phyloP scores from a whole-genome alignment of 2,888 invertebrate species.

The Amphiduros pacificus region DNA sequence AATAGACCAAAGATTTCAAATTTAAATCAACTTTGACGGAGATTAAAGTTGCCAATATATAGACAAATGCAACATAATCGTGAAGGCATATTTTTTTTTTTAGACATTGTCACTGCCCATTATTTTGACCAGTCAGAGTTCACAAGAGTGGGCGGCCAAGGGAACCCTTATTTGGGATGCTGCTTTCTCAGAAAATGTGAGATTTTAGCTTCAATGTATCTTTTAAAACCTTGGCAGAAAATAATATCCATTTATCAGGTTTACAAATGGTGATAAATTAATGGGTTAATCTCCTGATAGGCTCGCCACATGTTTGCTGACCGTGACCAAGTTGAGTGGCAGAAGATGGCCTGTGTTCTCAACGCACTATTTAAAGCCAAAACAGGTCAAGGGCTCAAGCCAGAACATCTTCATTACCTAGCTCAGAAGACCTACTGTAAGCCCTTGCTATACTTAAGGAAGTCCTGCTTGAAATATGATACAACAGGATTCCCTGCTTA shows the following conservation, averaged over 20 bases:
- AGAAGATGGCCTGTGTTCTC: slow-evolving; percentile 21
- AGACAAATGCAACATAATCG: too few relatives aligned
- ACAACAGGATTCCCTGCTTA: too few relatives aligned
- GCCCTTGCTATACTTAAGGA: too few relatives aligned
- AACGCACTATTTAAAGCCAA: slow-evolving; percentile 23
- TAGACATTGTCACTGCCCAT: slow-evolving; percentile 27
- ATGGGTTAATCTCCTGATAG: too few relatives aligned
- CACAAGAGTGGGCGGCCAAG: slow-evolving; percentile 29
- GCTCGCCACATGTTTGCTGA: too few relatives aligned
- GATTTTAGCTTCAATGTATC: neutral
- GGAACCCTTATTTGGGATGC: slow-evolving; percentile 32
- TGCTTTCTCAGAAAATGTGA: slow-evolving; percentile 24
- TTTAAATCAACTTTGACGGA: neutral
- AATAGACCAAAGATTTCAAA: neutral
- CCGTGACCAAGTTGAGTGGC: too few relatives aligned
- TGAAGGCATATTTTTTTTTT: neutral
- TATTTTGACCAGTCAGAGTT: slow-evolving; percentile 27
- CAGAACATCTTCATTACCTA: slow-evolving; percentile 26
- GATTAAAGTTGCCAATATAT: neutral
- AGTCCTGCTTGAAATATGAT: too few relatives aligned
- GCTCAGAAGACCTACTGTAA: too few relatives aligned
- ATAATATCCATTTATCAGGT: too few relatives aligned
- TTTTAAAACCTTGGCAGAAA: neutral
- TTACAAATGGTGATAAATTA: too few relatives aligned
- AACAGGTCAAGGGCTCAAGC: slow-evolving; percentile 21